These are phyloP conservation scores for Laothoe populi DNA, from an alignment of 2,888 invertebrate species.

Conservation along the genomic window DNA sequence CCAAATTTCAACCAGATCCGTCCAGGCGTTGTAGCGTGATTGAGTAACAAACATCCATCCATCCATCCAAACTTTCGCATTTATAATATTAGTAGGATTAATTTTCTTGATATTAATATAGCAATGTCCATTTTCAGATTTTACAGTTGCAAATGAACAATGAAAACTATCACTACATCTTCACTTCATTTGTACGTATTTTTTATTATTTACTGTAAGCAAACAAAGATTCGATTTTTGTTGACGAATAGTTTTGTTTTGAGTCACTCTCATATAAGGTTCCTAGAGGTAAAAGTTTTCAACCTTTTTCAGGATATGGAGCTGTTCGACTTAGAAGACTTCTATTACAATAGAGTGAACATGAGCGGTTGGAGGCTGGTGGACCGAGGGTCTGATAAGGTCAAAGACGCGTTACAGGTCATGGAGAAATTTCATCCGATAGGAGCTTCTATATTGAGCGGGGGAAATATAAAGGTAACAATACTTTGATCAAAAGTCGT, in stretches of 20 bases:
- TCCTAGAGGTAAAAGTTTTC: background rate
- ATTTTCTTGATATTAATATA: no score
- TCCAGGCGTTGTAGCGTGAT: no score
- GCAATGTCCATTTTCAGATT: slow-evolving; percentile 88
- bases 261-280: background rate
- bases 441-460: slow-evolving; percentile 90
- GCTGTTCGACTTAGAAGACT: slow-evolving; percentile 94
- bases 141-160: slow-evolving; percentile 98
- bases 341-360: slow-evolving; percentile 96
- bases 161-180: slow-evolving; percentile 97
- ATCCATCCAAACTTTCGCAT: no score
- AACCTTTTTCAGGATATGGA: slow-evolving; percentile 89
- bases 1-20: no score
- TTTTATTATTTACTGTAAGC: background rate
- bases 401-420: slow-evolving; percentile 90
- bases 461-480: slow-evolving; percentile 76
- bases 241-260: background rate
- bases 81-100: no score
- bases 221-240: no score
- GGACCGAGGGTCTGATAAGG: slow-evolving; percentile 90
- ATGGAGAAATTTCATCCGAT: slow-evolving; percentile 96
- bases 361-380: slow-evolving; percentile 97
- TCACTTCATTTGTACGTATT: slow-evolving; percentile 96
- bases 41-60: no score
- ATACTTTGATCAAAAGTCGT: no score